Evolutionary conservation across 2,113 vertebrate genomes (phyloP), one percentile per base, ranked within the genome.

Genomic region (Neodon shergylaensis): DNA sequence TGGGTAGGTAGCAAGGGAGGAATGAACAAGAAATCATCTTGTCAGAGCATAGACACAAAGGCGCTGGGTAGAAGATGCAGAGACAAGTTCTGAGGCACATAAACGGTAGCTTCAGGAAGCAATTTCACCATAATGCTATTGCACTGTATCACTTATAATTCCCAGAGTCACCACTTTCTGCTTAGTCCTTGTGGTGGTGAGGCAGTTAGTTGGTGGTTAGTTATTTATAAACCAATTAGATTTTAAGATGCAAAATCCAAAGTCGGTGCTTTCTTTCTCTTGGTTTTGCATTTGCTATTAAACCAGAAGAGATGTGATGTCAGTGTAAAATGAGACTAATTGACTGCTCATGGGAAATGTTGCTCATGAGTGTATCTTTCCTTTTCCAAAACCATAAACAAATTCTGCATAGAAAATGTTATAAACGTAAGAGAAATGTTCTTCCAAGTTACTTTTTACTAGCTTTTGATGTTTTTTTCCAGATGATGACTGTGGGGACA

Each of bases 401-500:
- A 88, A 44, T 2, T 84, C 31, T 42, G 0, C 31, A 39, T 13
- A 42, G 16, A 19, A 52, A 0, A 61, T 47, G 12, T 28, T 65
- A 44, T 24, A 36, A 47, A 47, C 52, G 0, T 49, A 28, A 89
- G 11, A 13, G 10, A 78, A 4, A 0, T 0, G 22, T 84, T 94
- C 47, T 78, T 7, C 0, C 31, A 7, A 11, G 3, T 33, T 11
- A 28, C 3, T 70, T 70, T 88, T 90, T 11, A 74, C 7, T 36
- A 79, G 42, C 9, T 31, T 22, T 63, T 83, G 70, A 1, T 63
- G 7, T 12, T 88, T 93, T 12, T 88, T 97, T 97, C 21, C 96
- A 99, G 99, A 99, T 92, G 99, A 99, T 0, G 99, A 99, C 98
- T 99, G 99, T 44, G 99, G 99, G 0, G 99, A 99, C 3, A 98